phyloP scores from a whole-genome alignment of 2,888 invertebrate genomes.

The Stomorhina lunata region DNA sequence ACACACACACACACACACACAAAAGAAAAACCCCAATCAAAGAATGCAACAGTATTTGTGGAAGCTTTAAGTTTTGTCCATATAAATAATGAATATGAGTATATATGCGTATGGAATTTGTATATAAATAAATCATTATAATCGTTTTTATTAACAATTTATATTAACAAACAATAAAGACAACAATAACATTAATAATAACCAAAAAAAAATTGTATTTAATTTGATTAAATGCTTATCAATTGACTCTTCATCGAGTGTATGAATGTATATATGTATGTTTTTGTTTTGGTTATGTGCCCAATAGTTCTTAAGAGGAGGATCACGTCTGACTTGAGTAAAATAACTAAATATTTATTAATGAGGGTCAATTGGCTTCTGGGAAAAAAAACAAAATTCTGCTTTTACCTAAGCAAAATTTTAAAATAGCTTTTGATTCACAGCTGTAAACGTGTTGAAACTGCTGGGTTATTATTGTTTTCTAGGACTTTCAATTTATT shows the following conservation, averaged over 20 bases:
- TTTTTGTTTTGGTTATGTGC: background rate
- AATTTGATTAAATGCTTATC: slow-evolving; percentile 60
- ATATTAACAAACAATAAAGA: slow-evolving; percentile 30
- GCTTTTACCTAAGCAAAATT: too few relatives aligned
- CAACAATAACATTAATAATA: background rate
- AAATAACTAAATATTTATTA: too few relatives aligned
- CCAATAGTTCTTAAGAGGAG: too few relatives aligned
- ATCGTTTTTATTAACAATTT: slow-evolving; percentile 44
- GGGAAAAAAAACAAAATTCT: too few relatives aligned
- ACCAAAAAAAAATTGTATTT: slow-evolving; percentile 40
- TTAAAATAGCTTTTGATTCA: too few relatives aligned
- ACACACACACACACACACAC: background rate
- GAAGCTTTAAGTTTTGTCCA: background rate
- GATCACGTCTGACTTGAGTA: too few relatives aligned
- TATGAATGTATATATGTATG: background rate
- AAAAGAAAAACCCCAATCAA: background rate
- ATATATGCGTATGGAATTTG: background rate
- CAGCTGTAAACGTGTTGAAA: too few relatives aligned
- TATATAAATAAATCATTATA: slow-evolving; percentile 7
- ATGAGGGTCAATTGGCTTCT: too few relatives aligned
- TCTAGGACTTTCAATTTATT: background rate
- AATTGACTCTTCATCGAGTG: slow-evolving; percentile 42
- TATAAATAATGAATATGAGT: too few relatives aligned
- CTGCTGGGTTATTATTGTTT: too few relatives aligned
- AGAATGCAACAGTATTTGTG: background rate